phyloP scores from a whole-genome alignment of 2,113 vertebrate genomes.

The Galbula dea region DNA sequence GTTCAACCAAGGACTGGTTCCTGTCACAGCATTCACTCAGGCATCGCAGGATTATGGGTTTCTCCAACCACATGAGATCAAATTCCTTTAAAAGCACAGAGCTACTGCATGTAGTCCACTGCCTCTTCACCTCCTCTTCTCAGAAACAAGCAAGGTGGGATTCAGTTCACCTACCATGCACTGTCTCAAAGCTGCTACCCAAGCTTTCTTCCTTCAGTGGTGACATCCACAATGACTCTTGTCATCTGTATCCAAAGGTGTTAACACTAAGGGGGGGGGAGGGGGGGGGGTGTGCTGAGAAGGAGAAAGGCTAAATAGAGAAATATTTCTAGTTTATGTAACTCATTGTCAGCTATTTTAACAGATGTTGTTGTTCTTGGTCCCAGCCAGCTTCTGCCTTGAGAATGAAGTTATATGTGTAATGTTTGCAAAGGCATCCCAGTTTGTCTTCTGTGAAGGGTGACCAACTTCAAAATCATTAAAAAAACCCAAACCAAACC shows the following conservation, averaged over 20 bases:
- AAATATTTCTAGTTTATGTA: not conserved
- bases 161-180: not conserved
- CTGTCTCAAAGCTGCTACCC: not conserved
- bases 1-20: not conserved
- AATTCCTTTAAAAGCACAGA: not conserved
- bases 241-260: too few relatives aligned
- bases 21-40: not conserved
- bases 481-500: not conserved
- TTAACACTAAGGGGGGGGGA: too few relatives aligned
- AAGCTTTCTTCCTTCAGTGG: not conserved
- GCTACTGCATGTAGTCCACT: not conserved
- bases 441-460: not conserved
- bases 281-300: too few relatives aligned
- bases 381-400: not conserved
- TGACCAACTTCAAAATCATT: not conserved
- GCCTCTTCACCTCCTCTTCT: not conserved
- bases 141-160: not conserved
- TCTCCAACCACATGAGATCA: not conserved
- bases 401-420: not conserved
- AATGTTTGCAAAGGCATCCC: not conserved
- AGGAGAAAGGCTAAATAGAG: too few relatives aligned
- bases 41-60: not conserved
- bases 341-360: not conserved
- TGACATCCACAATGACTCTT: not conserved
- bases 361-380: not conserved